Conservation (phyloP, 2,888 invertebrate species). For the Netelia fuscicornis region DNA sequence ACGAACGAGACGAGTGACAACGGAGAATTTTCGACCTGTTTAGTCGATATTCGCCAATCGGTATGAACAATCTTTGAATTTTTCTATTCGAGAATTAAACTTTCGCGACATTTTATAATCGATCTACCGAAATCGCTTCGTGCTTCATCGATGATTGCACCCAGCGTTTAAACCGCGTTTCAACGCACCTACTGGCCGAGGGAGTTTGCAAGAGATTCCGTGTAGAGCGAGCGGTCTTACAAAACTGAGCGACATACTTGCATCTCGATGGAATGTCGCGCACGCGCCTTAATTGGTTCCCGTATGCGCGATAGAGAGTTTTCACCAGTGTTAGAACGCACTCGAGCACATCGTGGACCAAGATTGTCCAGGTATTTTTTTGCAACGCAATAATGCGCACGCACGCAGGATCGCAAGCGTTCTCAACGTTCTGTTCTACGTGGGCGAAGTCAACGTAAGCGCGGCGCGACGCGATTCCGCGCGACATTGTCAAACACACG, state of each 20-base stretch:
- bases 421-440: background rate
- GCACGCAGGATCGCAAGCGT: conserved; percentile 4
- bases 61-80: no score
- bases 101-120: no score
- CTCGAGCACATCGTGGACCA: conserved; percentile 21
- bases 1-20: conserved; percentile 37
- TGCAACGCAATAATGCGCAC: background rate
- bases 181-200: background rate
- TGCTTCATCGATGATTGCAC: no score
- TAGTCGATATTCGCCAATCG: no score
- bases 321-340: conserved; percentile 63
- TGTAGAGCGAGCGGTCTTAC: conserved; percentile 71
- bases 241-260: conserved; percentile 77
- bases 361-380: conserved; percentile 21
- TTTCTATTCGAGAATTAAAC: no score
- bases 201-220: conserved; percentile 19
- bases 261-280: conserved; percentile 72
- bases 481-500: no score
- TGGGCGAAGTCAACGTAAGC: no score
- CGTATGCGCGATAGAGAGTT: conserved; percentile 66
- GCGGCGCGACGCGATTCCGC: no score
- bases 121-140: no score
- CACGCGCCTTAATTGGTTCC: conserved; percentile 75
- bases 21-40: background rate
- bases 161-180: no score